Evolutionary conservation across 1,140 invertebrate genomes (phyloP), one percentile per base, ranked within the genome.

Genomic region (Atta texana): DNA sequence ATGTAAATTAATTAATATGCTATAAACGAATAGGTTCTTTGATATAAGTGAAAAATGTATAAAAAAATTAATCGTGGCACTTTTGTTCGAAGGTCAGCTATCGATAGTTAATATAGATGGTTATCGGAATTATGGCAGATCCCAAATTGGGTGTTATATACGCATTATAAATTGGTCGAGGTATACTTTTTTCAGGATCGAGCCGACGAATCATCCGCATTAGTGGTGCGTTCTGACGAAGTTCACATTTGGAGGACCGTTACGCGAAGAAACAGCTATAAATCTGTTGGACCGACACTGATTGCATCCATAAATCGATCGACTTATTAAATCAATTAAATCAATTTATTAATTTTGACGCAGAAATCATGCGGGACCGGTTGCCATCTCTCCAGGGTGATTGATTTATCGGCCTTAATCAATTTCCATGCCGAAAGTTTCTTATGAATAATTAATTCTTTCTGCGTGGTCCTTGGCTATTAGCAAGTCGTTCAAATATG

Each of bases 251-350:
- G 63, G n/a, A 69, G 59, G 18, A 68, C 64, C 86, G 87, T 88
- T 88, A 88, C 64, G 64, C 55, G 53, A 63, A 57, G 57, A 63
- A 86, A 53, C 77, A 2, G 61, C 39, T 66, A 77, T 81, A 80
- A 86, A 80, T 63, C 59, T 59, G 53, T 31, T 31, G 24, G 53
- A 28, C 57, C 72, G 90, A 90, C 89, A 86, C 55, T 91, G 85
- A 91, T 90, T 89, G 78, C 85, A 68, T 89, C 76, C 85, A 91
- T 91, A 91, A 91, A 87, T 89, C 87, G 81, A 84, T 85, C 89
- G 80, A 91, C 76, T 90, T 91, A 91, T 91, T 85, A 87, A 91
- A 91, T 87, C 87, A 91, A 91, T 91, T 87, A 91, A 85, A 85
- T 91, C 90, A 63, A 91, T 90, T 90, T 91, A 91, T 91, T 88